These are phyloP conservation scores for Eupsilia transversa DNA, from an alignment of 2,888 invertebrate species.

Conservation along the genomic window DNA sequence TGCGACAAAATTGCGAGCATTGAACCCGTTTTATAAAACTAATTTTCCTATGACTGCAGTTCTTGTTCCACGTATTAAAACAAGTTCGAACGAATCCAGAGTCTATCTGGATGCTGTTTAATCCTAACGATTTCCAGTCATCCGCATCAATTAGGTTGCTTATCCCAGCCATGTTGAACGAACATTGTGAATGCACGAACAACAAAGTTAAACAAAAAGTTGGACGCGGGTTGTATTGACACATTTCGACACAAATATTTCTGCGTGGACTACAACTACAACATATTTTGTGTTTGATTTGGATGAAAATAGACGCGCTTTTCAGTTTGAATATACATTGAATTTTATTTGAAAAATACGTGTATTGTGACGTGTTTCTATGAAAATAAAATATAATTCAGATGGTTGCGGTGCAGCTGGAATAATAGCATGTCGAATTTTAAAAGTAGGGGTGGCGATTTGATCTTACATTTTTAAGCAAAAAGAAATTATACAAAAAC, in stretches of 20 bases:
- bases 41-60: constrained; percentile 9
- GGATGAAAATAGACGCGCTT: constrained; percentile 55
- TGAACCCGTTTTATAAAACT: constrained; percentile 11
- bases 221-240: constrained; percentile 49
- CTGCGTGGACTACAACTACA: constrained; percentile 22
- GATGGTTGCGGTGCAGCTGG: constrained; percentile 3
- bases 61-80: constrained; percentile 18
- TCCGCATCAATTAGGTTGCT: constrained; percentile 53
- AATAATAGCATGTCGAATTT: constrained; percentile 18
- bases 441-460: neutral
- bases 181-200: constrained; percentile 54
- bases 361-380: constrained; percentile 31
- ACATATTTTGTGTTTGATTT: constrained; percentile 56
- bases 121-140: constrained; percentile 41
- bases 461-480: constrained; percentile 19
- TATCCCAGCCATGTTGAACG: constrained; percentile 36
- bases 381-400: constrained; percentile 31
- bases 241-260: constrained; percentile 32
- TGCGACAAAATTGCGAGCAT: neutral
- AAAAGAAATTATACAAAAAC: neutral
- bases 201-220: constrained; percentile 60
- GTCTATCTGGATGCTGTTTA: constrained; percentile 41
- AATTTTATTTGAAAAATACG: constrained; percentile 50
- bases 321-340: constrained; percentile 57
- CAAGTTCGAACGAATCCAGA: constrained; percentile 21